Evolutionary conservation across 2,888 invertebrate genomes (phyloP).

Genomic region (Nudaria mundana): DNA sequence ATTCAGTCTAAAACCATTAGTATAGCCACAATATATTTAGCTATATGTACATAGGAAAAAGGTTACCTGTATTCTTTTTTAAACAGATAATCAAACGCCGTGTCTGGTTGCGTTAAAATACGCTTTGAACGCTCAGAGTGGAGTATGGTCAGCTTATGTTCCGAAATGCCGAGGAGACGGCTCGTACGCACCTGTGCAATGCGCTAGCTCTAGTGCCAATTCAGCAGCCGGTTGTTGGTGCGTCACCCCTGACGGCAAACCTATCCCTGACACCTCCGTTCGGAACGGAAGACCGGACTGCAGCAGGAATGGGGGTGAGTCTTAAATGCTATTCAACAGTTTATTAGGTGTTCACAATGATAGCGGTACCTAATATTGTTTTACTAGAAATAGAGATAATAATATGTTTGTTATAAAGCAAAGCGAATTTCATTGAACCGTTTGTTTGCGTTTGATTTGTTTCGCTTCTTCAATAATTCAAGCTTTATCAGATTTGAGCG

Average conservation of each 20-base stretch:
- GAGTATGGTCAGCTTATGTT: constrained; percentile 80
- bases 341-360: too few relatives aligned
- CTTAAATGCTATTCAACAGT: neutral
- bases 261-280: constrained; percentile 89
- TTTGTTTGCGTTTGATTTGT: too few relatives aligned
- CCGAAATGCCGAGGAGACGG: constrained; percentile 93
- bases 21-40: too few relatives aligned
- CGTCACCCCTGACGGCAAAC: constrained; percentile 91
- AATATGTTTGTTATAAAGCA: too few relatives aligned
- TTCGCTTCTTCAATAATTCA: too few relatives aligned
- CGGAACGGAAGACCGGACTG: constrained; percentile 87
- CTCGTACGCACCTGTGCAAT: constrained; percentile 92
- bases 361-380: too few relatives aligned
- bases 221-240: constrained; percentile 94
- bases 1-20: too few relatives aligned
- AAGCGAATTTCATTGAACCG: too few relatives aligned
- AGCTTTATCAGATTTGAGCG: too few relatives aligned
- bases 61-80: neutral
- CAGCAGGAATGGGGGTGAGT: constrained; percentile 58
- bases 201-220: constrained; percentile 88
- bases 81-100: constrained; percentile 70
- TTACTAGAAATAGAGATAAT: too few relatives aligned
- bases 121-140: constrained; percentile 62
- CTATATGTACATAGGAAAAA: too few relatives aligned
- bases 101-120: constrained; percentile 70